phyloP scores from a whole-genome alignment of 2,888 invertebrate species.

The Drosophila suboccidentalis region DNA sequence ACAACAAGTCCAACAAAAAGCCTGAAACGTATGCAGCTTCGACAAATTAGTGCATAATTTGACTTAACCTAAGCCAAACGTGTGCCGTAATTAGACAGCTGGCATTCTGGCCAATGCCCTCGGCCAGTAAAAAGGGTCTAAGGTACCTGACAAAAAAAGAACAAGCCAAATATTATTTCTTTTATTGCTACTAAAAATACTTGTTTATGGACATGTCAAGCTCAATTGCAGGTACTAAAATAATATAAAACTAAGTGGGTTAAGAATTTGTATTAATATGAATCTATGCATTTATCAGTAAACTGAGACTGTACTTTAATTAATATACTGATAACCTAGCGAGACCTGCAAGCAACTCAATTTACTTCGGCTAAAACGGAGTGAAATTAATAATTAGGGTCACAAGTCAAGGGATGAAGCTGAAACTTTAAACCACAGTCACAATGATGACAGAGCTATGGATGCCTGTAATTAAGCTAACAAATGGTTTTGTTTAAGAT shows the following conservation, averaged over 20 bases:
- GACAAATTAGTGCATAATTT: constrained; percentile 56
- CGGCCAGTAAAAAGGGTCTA: constrained; percentile 34
- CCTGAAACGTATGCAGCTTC: constrained; percentile 35
- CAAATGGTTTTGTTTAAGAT: constrained; percentile 1
- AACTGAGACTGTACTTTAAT: constrained; percentile 5
- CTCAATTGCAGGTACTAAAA: background rate
- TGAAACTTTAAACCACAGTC: background rate
- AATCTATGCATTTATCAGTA: constrained; percentile 1
- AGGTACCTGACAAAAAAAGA: constrained; percentile 27
- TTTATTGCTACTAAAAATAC: constrained; percentile 11
- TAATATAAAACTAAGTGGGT: background rate
- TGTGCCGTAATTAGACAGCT: constrained; percentile 44
- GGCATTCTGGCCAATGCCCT: constrained; percentile 25
- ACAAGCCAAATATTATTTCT: constrained; percentile 1
- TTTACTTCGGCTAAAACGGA: background rate
- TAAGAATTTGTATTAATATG: background rate
- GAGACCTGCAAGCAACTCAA: constrained; percentile 3
- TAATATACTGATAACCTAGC: constrained; percentile 6
- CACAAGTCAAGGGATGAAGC: background rate
- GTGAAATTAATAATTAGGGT: constrained; percentile 8
- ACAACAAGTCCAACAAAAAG: constrained; percentile 21
- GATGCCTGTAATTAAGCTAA: background rate
- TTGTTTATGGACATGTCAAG: background rate
- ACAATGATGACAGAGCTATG: background rate
- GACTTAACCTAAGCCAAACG: constrained; percentile 29